phyloP scores from a whole-genome alignment of 2,888 invertebrate species.

The Steromphala cineraria region DNA sequence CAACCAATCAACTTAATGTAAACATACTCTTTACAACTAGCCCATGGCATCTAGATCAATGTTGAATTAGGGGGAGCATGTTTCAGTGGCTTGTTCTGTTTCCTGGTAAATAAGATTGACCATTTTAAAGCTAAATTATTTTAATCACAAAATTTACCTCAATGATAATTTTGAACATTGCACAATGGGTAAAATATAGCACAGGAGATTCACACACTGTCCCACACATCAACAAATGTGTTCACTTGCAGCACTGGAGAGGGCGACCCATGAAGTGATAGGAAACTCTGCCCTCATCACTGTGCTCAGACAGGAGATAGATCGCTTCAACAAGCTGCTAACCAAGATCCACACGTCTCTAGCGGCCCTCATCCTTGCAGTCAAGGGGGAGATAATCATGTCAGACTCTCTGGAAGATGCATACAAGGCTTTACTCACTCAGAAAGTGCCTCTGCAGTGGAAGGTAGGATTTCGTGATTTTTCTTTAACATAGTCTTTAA shows the following conservation, averaged over 20 bases:
- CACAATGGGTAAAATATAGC: too few relatives aligned
- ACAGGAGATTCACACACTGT: too few relatives aligned
- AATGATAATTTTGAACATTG: too few relatives aligned
- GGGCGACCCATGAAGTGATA: conserved; percentile 53
- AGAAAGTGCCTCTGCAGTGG: conserved; percentile 72
- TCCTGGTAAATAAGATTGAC: too few relatives aligned
- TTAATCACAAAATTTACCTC: too few relatives aligned
- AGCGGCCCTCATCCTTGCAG: conserved; percentile 60
- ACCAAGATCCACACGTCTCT: conserved; percentile 66
- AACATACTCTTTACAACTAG: too few relatives aligned
- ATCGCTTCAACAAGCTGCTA: conserved; percentile 72
- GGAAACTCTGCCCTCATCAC: conserved; percentile 73
- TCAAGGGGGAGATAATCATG: conserved; percentile 74
- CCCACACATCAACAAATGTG: background rate
- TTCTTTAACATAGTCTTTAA: background rate
- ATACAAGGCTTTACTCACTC: conserved; percentile 69
- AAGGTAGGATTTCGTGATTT: conserved; percentile 51
- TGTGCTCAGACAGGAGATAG: conserved; percentile 74
- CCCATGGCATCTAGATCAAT: too few relatives aligned
- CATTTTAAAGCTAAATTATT: too few relatives aligned
- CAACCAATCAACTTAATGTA: too few relatives aligned
- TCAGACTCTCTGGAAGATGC: conserved; percentile 72
- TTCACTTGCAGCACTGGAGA: conserved; percentile 51
- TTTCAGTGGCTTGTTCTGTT: too few relatives aligned
- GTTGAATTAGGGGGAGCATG: too few relatives aligned